Evolutionary conservation across 2,797 vertebrate species (phyloP).

Genomic region (Falco concolor): DNA sequence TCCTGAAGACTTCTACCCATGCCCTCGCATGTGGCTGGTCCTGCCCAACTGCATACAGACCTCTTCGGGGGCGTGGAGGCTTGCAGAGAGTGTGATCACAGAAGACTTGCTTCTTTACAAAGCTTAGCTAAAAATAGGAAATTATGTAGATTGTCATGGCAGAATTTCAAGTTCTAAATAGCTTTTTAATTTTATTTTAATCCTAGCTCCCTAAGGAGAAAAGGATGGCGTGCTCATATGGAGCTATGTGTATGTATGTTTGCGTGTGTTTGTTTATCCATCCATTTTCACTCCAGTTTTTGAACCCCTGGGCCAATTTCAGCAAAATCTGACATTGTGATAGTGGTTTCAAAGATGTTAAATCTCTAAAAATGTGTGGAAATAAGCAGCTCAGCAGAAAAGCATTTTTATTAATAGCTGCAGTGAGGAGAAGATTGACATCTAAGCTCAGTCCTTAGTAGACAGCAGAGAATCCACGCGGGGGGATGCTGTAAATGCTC

Average conservation of each 20-base stretch:
- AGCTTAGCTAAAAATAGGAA: constrained; percentile 12
- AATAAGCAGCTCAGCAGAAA: background rate
- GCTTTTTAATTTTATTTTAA: constrained; percentile 10
- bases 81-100: background rate
- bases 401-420: background rate
- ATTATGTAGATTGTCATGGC: background rate
- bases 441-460: background rate
- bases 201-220: background rate
- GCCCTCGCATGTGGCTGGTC: background rate
- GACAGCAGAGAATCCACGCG: background rate
- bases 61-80: background rate
- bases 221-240: background rate
- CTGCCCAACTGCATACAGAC: background rate
- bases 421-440: background rate
- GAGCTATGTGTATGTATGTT: background rate
- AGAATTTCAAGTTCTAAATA: background rate
- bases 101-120: background rate
- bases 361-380: background rate
- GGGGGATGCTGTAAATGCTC: background rate
- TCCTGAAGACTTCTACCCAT: background rate
- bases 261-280: background rate
- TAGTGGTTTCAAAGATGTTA: background rate
- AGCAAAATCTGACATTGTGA: background rate
- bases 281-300: background rate
- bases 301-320: background rate